phyloP scores from a whole-genome alignment of 2,113 vertebrate genomes.

The rat (Rattus norvegicus) region GRCr8 NC_086039.1:16216001-16216500 shows the following conservation, averaged over 20 bases:
- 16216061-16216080: constrained; percentile 35
- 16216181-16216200: too few relatives aligned
- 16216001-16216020: constrained; percentile 59
- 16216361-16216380: constrained; percentile 82
- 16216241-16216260: too few relatives aligned
- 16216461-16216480: not conserved
- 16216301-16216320: too few relatives aligned
- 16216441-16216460: constrained; percentile 43
- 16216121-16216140: constrained; percentile 59
- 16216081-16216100: constrained; percentile 53
- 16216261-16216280: too few relatives aligned
- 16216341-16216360: constrained; percentile 43
- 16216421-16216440: constrained; percentile 30
- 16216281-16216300: too few relatives aligned
- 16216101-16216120: constrained; percentile 53
- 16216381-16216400: constrained; percentile 81
- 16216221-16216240: too few relatives aligned
- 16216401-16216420: constrained; percentile 41
- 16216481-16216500: not conserved
- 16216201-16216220: too few relatives aligned
- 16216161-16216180: too few relatives aligned
- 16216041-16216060: constrained; percentile 17
- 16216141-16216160: constrained; percentile 34
- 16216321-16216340: not conserved
- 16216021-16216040: constrained; percentile 2